Evolutionary conservation across 2,797 vertebrate species (phyloP).

Genomic region (Spea hammondii): DNA sequence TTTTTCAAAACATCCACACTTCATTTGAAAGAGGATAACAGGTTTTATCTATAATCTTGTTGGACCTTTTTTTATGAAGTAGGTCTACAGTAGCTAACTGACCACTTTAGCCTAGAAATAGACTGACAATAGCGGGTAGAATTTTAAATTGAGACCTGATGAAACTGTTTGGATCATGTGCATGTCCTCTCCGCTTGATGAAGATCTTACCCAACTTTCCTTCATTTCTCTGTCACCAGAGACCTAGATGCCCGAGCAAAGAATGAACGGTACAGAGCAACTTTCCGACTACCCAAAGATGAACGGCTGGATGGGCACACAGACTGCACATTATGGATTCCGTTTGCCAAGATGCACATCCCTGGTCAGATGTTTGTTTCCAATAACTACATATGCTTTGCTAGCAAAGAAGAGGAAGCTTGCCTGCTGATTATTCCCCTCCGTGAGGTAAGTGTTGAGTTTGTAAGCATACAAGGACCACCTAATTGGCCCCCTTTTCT

Average conservation of each 20-base stretch:
- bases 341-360: conserved; percentile 92
- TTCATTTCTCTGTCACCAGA: conserved; percentile 62
- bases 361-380: conserved; percentile 95
- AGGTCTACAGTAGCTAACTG: no score
- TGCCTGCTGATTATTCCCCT: conserved; percentile 95
- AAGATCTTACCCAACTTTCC: background rate
- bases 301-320: conserved; percentile 94
- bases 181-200: background rate
- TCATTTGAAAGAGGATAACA: no score
- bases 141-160: no score
- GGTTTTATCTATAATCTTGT: no score
- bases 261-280: conserved; percentile 87
- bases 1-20: no score
- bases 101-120: no score
- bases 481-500: no score
- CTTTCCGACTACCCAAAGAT: conserved; percentile 86
- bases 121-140: no score
- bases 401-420: conserved; percentile 87
- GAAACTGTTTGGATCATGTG: background rate
- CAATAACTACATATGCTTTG: conserved; percentile 96
- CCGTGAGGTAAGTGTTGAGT: conserved; percentile 75
- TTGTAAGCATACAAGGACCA: no score
- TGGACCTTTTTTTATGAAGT: no score
- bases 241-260: conserved; percentile 92
- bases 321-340: conserved; percentile 92